These are phyloP conservation scores for Nephrotoma guestfalica DNA, from an alignment of 2,888 invertebrate species.

Conservation along the genomic window DNA sequence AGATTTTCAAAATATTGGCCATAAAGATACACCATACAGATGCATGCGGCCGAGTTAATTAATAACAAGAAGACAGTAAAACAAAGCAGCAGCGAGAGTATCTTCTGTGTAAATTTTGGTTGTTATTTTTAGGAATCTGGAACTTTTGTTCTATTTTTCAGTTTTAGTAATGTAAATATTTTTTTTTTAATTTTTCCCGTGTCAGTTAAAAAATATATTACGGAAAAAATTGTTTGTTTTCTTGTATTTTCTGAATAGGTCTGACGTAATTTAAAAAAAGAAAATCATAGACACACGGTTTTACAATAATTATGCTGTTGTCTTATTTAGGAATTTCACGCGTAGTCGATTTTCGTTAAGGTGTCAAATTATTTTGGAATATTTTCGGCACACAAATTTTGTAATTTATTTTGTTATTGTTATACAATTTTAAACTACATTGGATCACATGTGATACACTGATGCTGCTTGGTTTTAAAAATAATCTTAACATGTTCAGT, in stretches of 20 bases:
- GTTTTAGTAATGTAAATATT: background rate
- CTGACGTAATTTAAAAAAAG: background rate
- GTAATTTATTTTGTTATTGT: background rate
- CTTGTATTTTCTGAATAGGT: background rate
- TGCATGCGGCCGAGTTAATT: background rate
- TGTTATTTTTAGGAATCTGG: background rate
- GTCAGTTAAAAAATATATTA: background rate
- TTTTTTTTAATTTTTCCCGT: background rate
- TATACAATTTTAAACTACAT: background rate
- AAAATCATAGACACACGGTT: background rate
- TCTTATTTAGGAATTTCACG: background rate
- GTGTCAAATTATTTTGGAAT: background rate
- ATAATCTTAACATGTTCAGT: background rate
- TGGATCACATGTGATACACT: background rate
- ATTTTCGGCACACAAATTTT: background rate
- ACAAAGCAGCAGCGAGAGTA: background rate
- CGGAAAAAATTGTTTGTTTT: background rate
- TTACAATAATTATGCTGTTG: background rate
- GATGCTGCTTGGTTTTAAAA: background rate
- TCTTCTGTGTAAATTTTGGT: background rate
- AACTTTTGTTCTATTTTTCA: background rate
- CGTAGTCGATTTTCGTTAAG: background rate
- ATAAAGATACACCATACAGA: background rate
- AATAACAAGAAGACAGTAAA: background rate
- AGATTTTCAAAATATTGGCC: background rate